Evolutionary conservation across 1,140 invertebrate genomes (phyloP).

Genomic region (Sminthurides bifidus): DNA sequence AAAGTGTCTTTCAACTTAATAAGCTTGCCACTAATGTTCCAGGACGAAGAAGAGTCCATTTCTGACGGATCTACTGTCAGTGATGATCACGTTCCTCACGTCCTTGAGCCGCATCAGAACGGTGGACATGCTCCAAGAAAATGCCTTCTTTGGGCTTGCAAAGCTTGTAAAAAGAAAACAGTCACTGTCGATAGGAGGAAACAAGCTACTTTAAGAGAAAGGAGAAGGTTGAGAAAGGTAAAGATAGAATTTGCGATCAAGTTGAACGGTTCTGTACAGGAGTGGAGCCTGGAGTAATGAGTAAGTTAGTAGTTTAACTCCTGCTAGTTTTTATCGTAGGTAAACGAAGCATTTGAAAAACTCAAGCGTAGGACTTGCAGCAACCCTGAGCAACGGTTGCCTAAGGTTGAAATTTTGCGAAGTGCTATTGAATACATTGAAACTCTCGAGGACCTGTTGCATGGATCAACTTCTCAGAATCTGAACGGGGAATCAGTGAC

Average conservation of each 20-base stretch:
- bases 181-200: slow-evolving; percentile 88
- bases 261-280: too few relatives aligned
- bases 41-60: slow-evolving; percentile 36
- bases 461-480: slow-evolving; percentile 37
- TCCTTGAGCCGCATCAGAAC: slow-evolving; percentile 41
- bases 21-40: slow-evolving; percentile 16
- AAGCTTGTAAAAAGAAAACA: slow-evolving; percentile 88
- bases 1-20: background rate
- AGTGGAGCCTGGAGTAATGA: too few relatives aligned
- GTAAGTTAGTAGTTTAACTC: too few relatives aligned
- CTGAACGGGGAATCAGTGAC: slow-evolving; percentile 5
- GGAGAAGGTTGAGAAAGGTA: slow-evolving; percentile 80
- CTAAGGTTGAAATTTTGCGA: slow-evolving; percentile 92
- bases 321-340: slow-evolving; percentile 44
- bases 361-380: slow-evolving; percentile 81
- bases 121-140: slow-evolving; percentile 47
- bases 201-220: slow-evolving; percentile 87
- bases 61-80: slow-evolving; percentile 24
- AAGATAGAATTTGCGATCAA: slow-evolving; percentile 15
- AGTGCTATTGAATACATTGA: slow-evolving; percentile 98
- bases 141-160: slow-evolving; percentile 89
- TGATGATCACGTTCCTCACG: slow-evolving; percentile 37
- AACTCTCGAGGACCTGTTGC: slow-evolving; percentile 71
- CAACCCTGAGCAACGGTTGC: slow-evolving; percentile 86
- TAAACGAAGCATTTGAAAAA: slow-evolving; percentile 96